Conservation (phyloP, 2,113 vertebrate genomes). For the Aldabrachelys gigantea region DNA sequence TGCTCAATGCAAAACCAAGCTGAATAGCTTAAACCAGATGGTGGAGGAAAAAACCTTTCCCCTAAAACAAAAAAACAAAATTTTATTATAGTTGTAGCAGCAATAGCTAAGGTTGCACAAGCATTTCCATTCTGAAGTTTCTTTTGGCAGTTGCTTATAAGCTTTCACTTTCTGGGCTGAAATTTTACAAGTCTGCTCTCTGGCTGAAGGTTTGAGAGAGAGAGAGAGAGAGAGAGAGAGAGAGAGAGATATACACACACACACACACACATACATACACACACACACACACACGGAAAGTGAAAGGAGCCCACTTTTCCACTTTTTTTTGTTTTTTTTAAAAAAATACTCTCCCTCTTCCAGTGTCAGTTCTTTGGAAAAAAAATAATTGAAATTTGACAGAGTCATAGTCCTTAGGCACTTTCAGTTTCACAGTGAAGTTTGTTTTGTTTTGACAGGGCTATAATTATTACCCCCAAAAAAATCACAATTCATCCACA, state of each 20-base stretch:
- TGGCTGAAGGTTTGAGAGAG: not conserved
- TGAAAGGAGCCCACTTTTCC: not conserved
- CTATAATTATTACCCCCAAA: too few relatives aligned
- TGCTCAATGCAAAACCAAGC: constrained; percentile 98
- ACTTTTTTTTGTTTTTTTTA: not conserved
- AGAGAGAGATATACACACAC: too few relatives aligned
- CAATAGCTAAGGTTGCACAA: not conserved
- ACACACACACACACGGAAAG: not conserved
- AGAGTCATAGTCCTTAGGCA: not conserved
- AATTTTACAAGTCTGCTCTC: not conserved
- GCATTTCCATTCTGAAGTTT: not conserved
- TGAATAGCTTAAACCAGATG: constrained; percentile 94
- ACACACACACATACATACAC: too few relatives aligned
- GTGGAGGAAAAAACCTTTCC: constrained; percentile 95
- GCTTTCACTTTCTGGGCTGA: not conserved
- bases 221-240: too few relatives aligned
- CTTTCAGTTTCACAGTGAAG: not conserved
- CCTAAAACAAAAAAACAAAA: constrained; percentile 78
- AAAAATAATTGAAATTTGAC: not conserved
- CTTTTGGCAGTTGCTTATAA: accelerated
- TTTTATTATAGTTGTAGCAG: not conserved
- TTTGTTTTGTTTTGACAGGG: too few relatives aligned
- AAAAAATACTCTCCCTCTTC: not conserved
- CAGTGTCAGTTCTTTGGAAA: not conserved
- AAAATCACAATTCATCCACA: not conserved